These are phyloP conservation scores for Bagarius yarrelli DNA, from an alignment of 2,113 vertebrate species.

Conservation along the genomic window DNA sequence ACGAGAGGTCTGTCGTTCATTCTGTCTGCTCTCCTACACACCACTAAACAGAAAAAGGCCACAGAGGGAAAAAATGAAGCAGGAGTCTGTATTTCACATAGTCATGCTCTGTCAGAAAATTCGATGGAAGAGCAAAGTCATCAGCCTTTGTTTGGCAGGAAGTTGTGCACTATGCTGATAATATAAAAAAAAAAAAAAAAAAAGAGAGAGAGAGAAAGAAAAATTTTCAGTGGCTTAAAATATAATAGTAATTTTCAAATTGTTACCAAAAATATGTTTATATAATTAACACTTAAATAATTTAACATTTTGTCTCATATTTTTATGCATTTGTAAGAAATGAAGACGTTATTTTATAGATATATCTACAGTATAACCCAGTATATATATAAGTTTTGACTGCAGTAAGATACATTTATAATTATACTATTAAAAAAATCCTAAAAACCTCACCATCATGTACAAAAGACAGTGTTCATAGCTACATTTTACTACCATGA, in stretches of 20 bases:
- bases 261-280: background rate
- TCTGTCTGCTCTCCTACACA: constrained; percentile 56
- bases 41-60: constrained; percentile 8
- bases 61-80: constrained; percentile 8
- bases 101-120: background rate
- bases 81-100: background rate
- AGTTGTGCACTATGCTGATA: constrained; percentile 39
- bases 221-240: background rate
- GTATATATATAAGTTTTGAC: background rate
- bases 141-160: constrained; percentile 34
- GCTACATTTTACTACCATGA: no score
- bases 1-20: constrained; percentile 86
- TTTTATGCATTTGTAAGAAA: no score
- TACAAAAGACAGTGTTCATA: background rate
- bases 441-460: background rate
- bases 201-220: background rate
- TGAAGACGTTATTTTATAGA: no score
- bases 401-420: background rate
- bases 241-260: background rate
- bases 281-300: background rate
- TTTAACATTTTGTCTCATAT: background rate
- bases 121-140: background rate
- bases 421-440: background rate
- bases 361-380: no score
- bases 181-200: constrained; percentile 23